Evolutionary conservation across 1,140 invertebrate species (phyloP), one percentile per base, ranked within the genome.

Genomic region (Brachionus manjavacas): DNA sequence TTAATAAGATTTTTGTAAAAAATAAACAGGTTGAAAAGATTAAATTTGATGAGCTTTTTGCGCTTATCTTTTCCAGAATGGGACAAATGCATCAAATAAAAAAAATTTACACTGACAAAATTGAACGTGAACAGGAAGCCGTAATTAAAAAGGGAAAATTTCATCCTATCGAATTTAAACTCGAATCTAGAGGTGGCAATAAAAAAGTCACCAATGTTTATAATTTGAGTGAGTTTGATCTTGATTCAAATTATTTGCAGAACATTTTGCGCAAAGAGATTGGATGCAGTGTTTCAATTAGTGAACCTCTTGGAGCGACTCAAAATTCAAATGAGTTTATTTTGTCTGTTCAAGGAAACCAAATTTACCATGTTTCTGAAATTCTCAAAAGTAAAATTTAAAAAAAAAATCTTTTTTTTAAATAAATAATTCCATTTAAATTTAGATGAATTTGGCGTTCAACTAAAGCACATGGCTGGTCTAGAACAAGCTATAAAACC

Each of bases 341-440:
- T 68, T 16, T 81, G 12, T 81, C 52, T 9, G 43, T 81, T 20
- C 79, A 81, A 68, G 79, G 79, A 81, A 81, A 81, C 23, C 79
- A 81, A 81, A 81, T 81, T 64, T 25, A 81, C 7, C 52, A n/a
- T 28, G 60, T 81, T 28, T 81, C 79, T 14, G 60, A 81, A 68
- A 41, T 60, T 23, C 55, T 81, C 1, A 64, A 68, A 64, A 68
- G 79, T 81, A 81, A 25, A 49, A 28, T 25, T 25, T n/a, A n/a
- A n/a, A n/a, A n/a, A n/a, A n/a, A 12, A 78, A 43, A 28, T 25
- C n/a, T 25, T 1, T n/a, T 31, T 6, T 74, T 46, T 3, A 31
- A n/a, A 46, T 25, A 11, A 41, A n/a, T 16, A 79, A 39, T 72
- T 68, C 4, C 4, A 46, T 76, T 20, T 76, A 4, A 46, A 41